Evolutionary conservation across 2,113 vertebrate genomes (phyloP), one percentile per base, ranked within the genome.

Genomic region (Lepus europaeus): DNA sequence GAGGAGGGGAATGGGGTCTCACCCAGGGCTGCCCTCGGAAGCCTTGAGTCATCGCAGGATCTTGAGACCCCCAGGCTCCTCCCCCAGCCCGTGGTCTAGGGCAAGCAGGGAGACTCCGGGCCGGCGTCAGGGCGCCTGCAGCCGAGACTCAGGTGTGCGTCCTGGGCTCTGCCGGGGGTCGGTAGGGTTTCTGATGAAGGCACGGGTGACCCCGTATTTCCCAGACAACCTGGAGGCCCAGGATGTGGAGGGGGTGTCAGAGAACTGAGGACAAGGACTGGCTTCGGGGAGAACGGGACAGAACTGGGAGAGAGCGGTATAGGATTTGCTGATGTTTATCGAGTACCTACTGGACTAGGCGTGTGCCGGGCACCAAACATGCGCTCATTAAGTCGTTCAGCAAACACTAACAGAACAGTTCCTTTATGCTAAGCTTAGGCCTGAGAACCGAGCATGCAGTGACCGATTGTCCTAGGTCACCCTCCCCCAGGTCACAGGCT

Each of bases 71-170:
- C 7, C 1, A 19, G 1, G 17, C 8, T 14, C 17, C 72, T 45
- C 45, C 45, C 45, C 45, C 45, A 45, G 45, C 45, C 17, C 17
- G 8, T 7, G 19, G 27, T 53, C 45, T 33, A 0, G 36, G 9
- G 5, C 5, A 7, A n/a, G 69, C 11, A 29, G 12, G 16, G 19
- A 49, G 16, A 10, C 4, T 0, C 27, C 27, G 22, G 51, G 27
- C 25, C 0, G 0, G 70, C 25, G 16, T 27, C 72, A 45, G 72
- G 9, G 27, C 11, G 0, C 20, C 33, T 29, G 11, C 0, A 19
- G 64, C 51, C 59, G 2, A 23, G 51, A n/a, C 31, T 3, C 7
- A 2, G 4, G 7, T 59, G 12, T 31, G 53, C 74, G 36, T 36
- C 2, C 4, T 59, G 56, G 17, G 17, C 56, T 59, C 56, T 13